Conservation (phyloP, 2,888 invertebrate species). For the Hartigia nigra region DNA sequence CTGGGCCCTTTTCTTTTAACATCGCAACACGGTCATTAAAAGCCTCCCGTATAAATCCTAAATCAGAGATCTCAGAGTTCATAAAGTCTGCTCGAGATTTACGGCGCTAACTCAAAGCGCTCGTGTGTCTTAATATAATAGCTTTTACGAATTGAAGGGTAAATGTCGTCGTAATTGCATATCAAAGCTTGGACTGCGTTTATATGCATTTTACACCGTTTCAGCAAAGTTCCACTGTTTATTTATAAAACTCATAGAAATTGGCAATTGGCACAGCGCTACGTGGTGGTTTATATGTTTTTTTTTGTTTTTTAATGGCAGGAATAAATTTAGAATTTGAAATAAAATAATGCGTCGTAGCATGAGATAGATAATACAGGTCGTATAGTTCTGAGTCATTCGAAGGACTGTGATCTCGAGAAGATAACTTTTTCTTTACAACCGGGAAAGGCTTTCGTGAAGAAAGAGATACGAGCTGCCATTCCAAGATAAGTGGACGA, state of each 20-base stretch:
- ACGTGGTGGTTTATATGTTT: no score
- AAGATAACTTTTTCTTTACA: background rate
- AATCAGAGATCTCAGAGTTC: constrained; percentile 48
- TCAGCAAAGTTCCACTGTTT: background rate
- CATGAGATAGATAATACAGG: background rate
- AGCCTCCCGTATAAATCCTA: constrained; percentile 49
- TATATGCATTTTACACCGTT: background rate
- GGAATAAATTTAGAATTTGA: background rate
- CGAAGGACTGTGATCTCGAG: background rate
- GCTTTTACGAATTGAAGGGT: constrained; percentile 36
- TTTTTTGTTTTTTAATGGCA: no score
- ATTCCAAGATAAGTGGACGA: background rate
- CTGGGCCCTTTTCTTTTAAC: constrained; percentile 39
- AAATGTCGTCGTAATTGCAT: constrained; percentile 39
- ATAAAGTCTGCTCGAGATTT: constrained; percentile 46
- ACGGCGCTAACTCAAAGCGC: constrained; percentile 40
- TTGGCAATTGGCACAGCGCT: background rate
- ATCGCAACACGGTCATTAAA: constrained; percentile 41
- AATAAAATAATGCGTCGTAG: background rate
- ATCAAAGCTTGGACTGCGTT: constrained; percentile 18
- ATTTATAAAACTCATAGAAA: background rate
- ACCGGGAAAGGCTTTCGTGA: background rate
- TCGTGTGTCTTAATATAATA: constrained; percentile 37
- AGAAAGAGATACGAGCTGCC: background rate
- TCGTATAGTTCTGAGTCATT: background rate